Conservation (phyloP, 2,797 vertebrate species). For the Podarcis lilfordi region DNA sequence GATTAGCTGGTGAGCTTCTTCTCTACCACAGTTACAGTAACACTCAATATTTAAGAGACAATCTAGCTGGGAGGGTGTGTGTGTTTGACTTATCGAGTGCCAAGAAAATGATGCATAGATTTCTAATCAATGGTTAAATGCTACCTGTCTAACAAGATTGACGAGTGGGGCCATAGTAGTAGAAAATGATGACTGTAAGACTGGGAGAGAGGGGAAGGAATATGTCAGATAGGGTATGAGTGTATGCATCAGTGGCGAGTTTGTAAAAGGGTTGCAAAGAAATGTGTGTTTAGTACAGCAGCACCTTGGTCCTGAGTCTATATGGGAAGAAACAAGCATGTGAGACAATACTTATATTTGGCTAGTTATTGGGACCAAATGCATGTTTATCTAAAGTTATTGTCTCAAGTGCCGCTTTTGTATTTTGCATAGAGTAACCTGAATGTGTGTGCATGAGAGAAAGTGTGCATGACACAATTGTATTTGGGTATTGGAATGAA, state of each 20-base stretch:
- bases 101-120: constrained; percentile 62
- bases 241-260: neutral
- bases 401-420: neutral
- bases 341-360: neutral
- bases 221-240: neutral
- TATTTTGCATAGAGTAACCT: constrained; percentile 3
- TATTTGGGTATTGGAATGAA: neutral
- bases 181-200: neutral
- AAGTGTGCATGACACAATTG: neutral
- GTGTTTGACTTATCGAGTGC: constrained; percentile 42
- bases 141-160: constrained; percentile 66
- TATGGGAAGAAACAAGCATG: neutral
- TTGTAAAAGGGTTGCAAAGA: constrained; percentile 2
- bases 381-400: neutral
- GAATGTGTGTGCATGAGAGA: neutral
- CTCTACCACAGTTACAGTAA: constrained; percentile 48
- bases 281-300: neutral
- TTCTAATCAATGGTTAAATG: constrained; percentile 51
- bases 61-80: constrained; percentile 54
- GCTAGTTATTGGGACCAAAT: neutral
- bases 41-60: constrained; percentile 53
- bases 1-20: constrained; percentile 70
- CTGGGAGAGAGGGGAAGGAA: neutral
- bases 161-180: neutral
- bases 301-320: neutral